Conservation (phyloP, 2,888 invertebrate genomes). For the Eupithecia subumbrata region DNA sequence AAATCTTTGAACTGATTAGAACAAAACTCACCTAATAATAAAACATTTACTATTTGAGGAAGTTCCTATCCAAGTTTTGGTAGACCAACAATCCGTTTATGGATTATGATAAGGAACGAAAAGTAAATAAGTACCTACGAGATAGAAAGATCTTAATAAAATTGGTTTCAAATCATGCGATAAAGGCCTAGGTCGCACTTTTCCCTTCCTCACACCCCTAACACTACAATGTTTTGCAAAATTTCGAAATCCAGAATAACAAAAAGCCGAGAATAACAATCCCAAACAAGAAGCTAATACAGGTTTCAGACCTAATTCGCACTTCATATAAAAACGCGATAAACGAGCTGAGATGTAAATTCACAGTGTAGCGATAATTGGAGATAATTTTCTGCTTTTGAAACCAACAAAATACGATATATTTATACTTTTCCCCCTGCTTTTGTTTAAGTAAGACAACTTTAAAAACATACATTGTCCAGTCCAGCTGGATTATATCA, state of each 20-base stretch:
- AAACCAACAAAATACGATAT: background rate
- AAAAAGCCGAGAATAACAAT: background rate
- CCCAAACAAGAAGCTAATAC: background rate
- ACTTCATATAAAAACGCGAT: constrained; percentile 51
- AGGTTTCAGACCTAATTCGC: constrained; percentile 47
- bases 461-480: too few species aligned
- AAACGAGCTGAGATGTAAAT: constrained; percentile 55
- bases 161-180: background rate
- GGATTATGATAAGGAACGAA: too few species aligned
- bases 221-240: constrained; percentile 1
- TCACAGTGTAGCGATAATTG: constrained; percentile 53
- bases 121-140: too few species aligned
- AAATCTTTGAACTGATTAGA: too few species aligned
- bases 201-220: background rate
- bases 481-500: too few species aligned
- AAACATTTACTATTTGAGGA: too few species aligned
- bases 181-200: background rate
- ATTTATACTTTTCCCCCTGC: background rate
- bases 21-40: too few species aligned
- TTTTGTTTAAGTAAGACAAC: background rate
- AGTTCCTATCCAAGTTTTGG: too few species aligned
- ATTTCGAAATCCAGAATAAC: background rate
- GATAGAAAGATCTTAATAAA: too few species aligned
- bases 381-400: constrained; percentile 17
- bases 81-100: too few species aligned